Conservation (phyloP, 2,888 invertebrate species). For the Falcaria lacertinaria region DNA sequence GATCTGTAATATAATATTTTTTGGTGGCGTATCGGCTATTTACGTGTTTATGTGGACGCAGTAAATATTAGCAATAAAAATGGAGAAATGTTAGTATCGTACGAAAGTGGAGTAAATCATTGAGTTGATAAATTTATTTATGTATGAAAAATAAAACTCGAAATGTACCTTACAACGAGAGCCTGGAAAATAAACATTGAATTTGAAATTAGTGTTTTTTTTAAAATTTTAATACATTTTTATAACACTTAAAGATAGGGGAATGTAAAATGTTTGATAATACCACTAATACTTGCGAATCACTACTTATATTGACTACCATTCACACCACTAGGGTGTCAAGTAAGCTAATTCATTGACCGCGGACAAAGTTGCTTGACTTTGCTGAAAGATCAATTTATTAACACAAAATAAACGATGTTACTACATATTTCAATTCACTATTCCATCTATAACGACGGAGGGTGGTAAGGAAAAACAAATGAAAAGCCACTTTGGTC, state of each 20-base stretch:
- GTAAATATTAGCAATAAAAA: not conserved
- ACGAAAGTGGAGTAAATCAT: constrained; percentile 3
- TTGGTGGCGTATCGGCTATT: not conserved
- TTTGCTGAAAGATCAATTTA: too few relatives aligned
- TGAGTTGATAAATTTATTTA: constrained; percentile 18
- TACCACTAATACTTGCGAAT: not conserved
- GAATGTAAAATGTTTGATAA: not conserved
- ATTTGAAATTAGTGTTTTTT: constrained; percentile 16
- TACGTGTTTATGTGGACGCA: not conserved
- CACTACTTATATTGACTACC: not conserved
- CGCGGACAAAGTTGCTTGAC: too few relatives aligned
- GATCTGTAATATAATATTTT: constrained; percentile 1
- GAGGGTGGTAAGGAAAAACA: too few relatives aligned
- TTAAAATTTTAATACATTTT: too few relatives aligned
- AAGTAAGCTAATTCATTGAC: too few relatives aligned
- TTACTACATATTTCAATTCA: too few relatives aligned
- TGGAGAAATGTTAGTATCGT: not conserved
- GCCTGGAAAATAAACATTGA: constrained; percentile 39
- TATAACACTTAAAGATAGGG: too few relatives aligned
- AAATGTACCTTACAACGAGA: constrained; percentile 37
- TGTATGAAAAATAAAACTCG: constrained; percentile 23
- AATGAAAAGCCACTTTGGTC: too few relatives aligned
- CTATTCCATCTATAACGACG: too few relatives aligned
- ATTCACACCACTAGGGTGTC: too few relatives aligned
- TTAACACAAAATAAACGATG: too few relatives aligned